Evolutionary conservation across 2,888 invertebrate genomes (phyloP), one percentile per base, ranked within the genome.

Genomic region (Prosapia bicincta): DNA sequence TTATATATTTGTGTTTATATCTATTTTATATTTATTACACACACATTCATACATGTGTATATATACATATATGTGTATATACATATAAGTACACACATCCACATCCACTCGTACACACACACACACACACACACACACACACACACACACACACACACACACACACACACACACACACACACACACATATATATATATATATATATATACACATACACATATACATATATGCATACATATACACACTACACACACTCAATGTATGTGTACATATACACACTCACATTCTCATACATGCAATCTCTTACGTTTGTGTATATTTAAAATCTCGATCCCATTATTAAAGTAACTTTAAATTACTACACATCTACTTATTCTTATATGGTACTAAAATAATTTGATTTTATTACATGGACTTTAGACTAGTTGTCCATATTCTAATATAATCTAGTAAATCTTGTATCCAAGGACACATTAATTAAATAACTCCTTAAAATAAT

Each of bases 401-500:
- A 38, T 73, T 32, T 26, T 32, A 73, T 68, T 73, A 73, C 73
- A 68, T 54, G 68, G 68, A 73, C 73, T 20, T 54, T 54, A 20
- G n/a, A 54, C 54, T 54, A 54, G 3, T 10, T 20, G 54, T 54
- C 54, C 54, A 54, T 20, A 54, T 20, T 54, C 54, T 54, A 54
- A 54, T 54, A 54, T 20, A 54, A 54, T 54, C 20, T 54, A 54
- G 1, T 20, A 54, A 54, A n/a, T n/a, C 5, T 2, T 54, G 54
- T 54, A n/a, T 54, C 54, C 54, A 20, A 20, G 20, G 54, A 54
- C 20, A 54, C 20, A 54, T 5, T 54, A 54, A 54, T 54, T 54
- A 54, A 73, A 73, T 73, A 73, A 68, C 73, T 73, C 54, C 73
- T 73, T 73, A 73, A 73, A 73, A 73, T 73, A 73, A 68, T 68